Percentiles rank a stretch among this genome's conserved stretches.
These are phyloP conservation scores for Lethrus apterus DNA, from an alignment of 1,140 invertebrate species.

Conservation along the genomic window DNA sequence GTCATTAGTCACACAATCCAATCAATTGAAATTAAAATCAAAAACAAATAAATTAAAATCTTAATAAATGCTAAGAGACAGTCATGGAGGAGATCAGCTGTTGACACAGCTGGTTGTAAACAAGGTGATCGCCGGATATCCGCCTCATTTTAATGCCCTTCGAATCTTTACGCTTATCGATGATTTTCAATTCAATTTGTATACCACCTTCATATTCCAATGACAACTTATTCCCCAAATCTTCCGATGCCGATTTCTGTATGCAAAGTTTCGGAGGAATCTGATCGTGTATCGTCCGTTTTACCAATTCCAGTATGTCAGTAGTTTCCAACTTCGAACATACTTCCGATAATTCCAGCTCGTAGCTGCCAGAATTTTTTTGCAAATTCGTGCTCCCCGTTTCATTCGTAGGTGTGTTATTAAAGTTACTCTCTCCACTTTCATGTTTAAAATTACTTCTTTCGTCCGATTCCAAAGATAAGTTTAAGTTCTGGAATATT, in stretches of 20 bases:
- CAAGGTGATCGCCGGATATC: slow-evolving; percentile 84
- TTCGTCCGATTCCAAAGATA: slow-evolving; percentile 13
- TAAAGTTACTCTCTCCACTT: neutral
- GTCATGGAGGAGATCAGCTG: slow-evolving; percentile 84
- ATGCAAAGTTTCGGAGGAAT: slow-evolving; percentile 69
- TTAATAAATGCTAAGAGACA: slow-evolving; percentile 49
- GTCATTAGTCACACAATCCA: too few species aligned
- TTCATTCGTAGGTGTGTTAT: neutral
- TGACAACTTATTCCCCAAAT: slow-evolving; percentile 39
- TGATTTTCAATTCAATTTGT: slow-evolving; percentile 79
- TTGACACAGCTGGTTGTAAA: slow-evolving; percentile 85
- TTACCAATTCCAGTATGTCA: slow-evolving; percentile 74
- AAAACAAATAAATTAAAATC: too few species aligned
- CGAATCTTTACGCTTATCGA: slow-evolving; percentile 59
- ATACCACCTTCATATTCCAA: slow-evolving; percentile 78
- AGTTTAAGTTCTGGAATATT: slow-evolving; percentile 32
- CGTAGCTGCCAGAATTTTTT: slow-evolving; percentile 34
- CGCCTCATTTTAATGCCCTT: slow-evolving; percentile 84
- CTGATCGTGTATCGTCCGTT: slow-evolving; percentile 67
- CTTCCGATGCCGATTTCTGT: slow-evolving; percentile 42
- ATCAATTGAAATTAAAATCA: too few species aligned
- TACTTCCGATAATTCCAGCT: slow-evolving; percentile 58
- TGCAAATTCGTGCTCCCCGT: neutral
- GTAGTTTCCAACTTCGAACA: slow-evolving; percentile 70
- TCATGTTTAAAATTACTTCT: neutral